A percentile compares a stretch with the other conserved stretches of the same genome.
Evolutionary conservation across 2,797 vertebrate species (phyloP).

Genomic region (Sebastes aleutianus): DNA sequence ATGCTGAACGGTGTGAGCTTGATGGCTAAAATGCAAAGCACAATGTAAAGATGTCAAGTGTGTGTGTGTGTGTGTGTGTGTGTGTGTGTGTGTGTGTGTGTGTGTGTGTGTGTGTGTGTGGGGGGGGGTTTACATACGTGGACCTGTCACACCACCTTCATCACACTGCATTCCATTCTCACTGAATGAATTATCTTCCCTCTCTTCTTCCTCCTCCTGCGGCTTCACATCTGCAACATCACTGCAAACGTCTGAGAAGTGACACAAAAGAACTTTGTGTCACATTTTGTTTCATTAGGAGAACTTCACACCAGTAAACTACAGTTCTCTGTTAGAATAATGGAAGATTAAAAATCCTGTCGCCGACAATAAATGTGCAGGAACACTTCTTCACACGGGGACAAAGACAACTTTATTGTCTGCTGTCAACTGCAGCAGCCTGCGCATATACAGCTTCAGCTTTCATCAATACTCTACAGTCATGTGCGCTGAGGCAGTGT

Average conservation of each 20-base stretch:
- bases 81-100: background rate
- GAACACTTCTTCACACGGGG: background rate
- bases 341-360: background rate
- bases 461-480: background rate
- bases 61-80: background rate
- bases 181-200: slow-evolving; percentile 27
- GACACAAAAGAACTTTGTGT: background rate
- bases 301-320: background rate
- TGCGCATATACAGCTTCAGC: background rate
- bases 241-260: slow-evolving; percentile 48
- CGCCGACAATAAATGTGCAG: background rate
- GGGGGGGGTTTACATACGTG: slow-evolving; percentile 18
- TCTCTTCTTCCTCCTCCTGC: slow-evolving; percentile 59
- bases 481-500: background rate
- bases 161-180: slow-evolving; percentile 48
- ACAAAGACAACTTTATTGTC: background rate
- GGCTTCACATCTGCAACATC: slow-evolving; percentile 55
- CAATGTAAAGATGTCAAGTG: background rate
- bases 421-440: background rate
- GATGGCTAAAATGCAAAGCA: background rate
- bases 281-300: background rate
- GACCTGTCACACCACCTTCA: slow-evolving; percentile 42
- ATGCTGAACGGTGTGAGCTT: background rate
- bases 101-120: background rate
- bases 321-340: background rate